Evolutionary conservation across 2,888 invertebrate genomes (phyloP).

Genomic region (Apotomis betuletana): DNA sequence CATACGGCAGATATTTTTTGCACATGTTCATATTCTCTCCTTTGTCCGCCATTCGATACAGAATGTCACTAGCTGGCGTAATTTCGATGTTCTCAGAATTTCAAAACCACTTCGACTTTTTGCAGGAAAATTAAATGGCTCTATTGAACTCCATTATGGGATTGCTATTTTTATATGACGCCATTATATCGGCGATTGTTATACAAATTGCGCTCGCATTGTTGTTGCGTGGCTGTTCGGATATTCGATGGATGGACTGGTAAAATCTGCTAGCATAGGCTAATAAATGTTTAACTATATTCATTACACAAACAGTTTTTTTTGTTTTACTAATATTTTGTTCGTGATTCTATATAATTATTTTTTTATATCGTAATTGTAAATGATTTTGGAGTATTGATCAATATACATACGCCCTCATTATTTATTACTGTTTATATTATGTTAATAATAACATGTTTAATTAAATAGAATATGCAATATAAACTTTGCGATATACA

Average conservation of each 20-base stretch:
- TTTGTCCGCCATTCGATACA: constrained; percentile 80
- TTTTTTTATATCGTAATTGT: no score
- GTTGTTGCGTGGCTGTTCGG: constrained; percentile 17
- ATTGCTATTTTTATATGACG: constrained; percentile 44
- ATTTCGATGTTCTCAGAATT: constrained; percentile 62
- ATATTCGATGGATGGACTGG: constrained; percentile 3
- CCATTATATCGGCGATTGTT: constrained; percentile 39
- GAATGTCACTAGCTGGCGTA: constrained; percentile 71
- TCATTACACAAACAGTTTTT: no score
- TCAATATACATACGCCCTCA: no score
- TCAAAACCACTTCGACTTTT: constrained; percentile 48
- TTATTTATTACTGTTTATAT: no score
- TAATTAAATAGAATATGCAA: no score
- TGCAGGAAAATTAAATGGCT: constrained; percentile 45
- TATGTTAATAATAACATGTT: no score
- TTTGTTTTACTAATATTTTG: no score
- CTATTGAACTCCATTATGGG: constrained; percentile 46
- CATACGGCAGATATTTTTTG: constrained; percentile 82
- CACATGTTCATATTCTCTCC: constrained; percentile 81
- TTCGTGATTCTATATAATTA: no score
- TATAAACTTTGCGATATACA: no score
- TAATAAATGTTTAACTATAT: no score
- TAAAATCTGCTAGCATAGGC: neutral
- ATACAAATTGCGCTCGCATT: constrained; percentile 35
- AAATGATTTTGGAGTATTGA: no score